A percentile compares a stretch with the other conserved stretches of the same genome.
Evolutionary conservation across 2,797 vertebrate species (phyloP).

Genomic region (Yasuhikotakia modesta): DNA sequence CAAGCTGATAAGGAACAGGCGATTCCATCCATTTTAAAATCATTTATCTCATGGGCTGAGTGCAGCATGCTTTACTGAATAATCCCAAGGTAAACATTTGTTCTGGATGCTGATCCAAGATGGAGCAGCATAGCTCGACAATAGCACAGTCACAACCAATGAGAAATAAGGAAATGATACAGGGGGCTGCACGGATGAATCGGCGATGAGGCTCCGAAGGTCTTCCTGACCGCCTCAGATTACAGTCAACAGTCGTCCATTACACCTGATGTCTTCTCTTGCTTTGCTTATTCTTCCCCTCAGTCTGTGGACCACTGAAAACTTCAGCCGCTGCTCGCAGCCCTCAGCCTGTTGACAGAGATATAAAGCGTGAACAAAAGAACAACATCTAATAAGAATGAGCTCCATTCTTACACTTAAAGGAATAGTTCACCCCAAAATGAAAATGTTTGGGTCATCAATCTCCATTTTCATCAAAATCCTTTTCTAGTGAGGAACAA

Average conservation of each 20-base stretch:
- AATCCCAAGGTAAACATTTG: constrained; percentile 30
- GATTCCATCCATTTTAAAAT: not conserved
- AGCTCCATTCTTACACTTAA: not conserved
- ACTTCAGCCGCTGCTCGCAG: constrained; percentile 45
- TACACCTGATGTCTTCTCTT: constrained; percentile 31
- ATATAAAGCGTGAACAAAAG: constrained; percentile 50
- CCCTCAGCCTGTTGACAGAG: constrained; percentile 72
- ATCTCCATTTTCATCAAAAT: not conserved
- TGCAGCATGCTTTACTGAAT: not conserved
- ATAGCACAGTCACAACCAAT: constrained; percentile 44
- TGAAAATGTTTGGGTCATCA: not conserved
- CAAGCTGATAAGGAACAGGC: not conserved
- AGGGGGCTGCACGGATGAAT: constrained; percentile 30
- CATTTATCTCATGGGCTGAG: not conserved
- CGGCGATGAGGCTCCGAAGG: not conserved
- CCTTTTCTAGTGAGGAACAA: too few species aligned
- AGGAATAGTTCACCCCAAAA: not conserved
- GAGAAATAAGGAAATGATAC: constrained; percentile 58
- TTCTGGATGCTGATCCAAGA: constrained; percentile 10
- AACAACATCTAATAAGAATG: not conserved
- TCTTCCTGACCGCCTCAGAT: constrained; percentile 3
- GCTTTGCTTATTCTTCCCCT: constrained; percentile 4
- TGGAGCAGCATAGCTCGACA: constrained; percentile 15
- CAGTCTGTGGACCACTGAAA: constrained; percentile 39
- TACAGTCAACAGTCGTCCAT: constrained; percentile 30